These are phyloP conservation scores for Schizaphis graminum DNA, from an alignment of 2,888 invertebrate species.

Conservation along the genomic window DNA sequence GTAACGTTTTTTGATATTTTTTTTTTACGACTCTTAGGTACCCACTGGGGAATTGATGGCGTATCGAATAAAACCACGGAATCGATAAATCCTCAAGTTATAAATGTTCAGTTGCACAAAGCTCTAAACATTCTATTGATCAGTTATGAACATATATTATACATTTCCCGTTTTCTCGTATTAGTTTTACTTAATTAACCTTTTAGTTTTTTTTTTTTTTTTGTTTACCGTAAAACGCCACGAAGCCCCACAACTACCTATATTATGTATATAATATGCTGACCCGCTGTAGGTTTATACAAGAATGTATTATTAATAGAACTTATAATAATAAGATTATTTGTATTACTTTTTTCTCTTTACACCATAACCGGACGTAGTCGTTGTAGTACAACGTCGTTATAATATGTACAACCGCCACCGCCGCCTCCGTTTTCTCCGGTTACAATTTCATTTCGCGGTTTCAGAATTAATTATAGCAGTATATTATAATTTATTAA, in stretches of 20 bases:
- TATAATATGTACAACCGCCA: neutral
- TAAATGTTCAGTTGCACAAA: neutral
- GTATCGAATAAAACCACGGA: neutral
- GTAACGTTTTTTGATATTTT: neutral
- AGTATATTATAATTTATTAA: conserved; percentile 21
- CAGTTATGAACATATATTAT: neutral
- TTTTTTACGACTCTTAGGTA: neutral
- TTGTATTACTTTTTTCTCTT: neutral
- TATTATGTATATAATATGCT: neutral
- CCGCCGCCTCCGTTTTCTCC: neutral
- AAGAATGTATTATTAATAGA: neutral
- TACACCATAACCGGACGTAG: neutral
- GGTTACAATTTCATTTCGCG: neutral
- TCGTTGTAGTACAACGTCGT: neutral
- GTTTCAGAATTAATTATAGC: conserved; percentile 26
- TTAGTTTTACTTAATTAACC: neutral
- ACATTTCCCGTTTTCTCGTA: neutral
- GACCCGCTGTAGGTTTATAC: neutral
- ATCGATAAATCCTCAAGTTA: neutral
- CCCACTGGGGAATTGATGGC: neutral
- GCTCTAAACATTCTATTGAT: neutral
- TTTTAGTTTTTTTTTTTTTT: neutral
- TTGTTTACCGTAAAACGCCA: neutral
- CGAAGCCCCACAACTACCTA: neutral
- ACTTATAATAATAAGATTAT: neutral